Conservation (phyloP, 2,113 vertebrate genomes). For the Sylvia atricapilla region DNA sequence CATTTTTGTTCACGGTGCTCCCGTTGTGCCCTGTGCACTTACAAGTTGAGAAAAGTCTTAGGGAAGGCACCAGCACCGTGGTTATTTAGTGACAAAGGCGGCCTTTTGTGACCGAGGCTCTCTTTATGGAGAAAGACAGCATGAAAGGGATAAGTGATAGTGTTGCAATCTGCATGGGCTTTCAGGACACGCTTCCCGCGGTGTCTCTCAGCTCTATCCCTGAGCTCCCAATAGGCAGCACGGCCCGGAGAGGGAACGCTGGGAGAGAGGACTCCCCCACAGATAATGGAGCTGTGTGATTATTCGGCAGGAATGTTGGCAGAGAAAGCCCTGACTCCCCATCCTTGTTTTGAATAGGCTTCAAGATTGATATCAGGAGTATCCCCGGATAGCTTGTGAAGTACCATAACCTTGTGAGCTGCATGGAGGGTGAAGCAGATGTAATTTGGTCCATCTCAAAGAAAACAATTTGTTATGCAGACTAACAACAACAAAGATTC, state of each 20-base stretch:
- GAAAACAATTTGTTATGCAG: constrained; percentile 62
- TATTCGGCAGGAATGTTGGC: constrained; percentile 74
- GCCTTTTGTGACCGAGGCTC: constrained; percentile 18
- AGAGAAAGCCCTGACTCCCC: constrained; percentile 58
- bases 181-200: constrained; percentile 23
- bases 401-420: background rate
- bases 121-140: constrained; percentile 29
- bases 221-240: constrained; percentile 29
- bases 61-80: background rate
- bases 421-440: background rate
- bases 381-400: constrained; percentile 50
- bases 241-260: background rate
- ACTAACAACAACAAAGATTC: constrained; percentile 15
- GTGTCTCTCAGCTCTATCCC: constrained; percentile 25
- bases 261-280: constrained; percentile 55
- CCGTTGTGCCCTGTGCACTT: background rate
- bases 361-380: constrained; percentile 70
- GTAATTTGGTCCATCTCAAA: constrained; percentile 49
- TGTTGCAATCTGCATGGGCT: background rate
- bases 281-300: constrained; percentile 63
- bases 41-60: background rate
- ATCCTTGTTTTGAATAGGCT: constrained; percentile 58
- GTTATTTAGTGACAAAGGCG: background rate
- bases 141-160: constrained; percentile 59
- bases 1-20: background rate